Evolutionary conservation across 2,113 vertebrate genomes (phyloP).

Genomic region (Choloepus hoffmanni): DNA sequence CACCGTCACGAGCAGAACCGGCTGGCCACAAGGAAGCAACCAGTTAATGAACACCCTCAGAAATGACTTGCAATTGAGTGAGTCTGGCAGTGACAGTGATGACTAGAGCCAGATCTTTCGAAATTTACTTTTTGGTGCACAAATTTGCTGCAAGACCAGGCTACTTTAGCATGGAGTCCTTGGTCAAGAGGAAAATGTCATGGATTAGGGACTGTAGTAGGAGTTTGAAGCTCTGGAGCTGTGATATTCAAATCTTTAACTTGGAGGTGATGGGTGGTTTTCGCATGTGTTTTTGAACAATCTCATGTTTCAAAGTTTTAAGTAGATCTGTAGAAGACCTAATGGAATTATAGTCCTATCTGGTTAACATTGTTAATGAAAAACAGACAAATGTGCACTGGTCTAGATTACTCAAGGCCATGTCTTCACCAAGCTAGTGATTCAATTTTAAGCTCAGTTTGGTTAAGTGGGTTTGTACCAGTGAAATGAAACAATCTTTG

Average conservation of each 20-base stretch:
- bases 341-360: constrained; percentile 72
- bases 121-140: constrained; percentile 69
- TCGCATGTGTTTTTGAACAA: constrained; percentile 84
- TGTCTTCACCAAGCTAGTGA: not conserved
- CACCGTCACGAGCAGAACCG: constrained; percentile 90
- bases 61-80: constrained; percentile 97
- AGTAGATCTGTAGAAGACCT: constrained; percentile 82
- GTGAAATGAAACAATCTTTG: constrained; percentile 33
- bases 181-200: constrained; percentile 61
- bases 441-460: not conserved
- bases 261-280: constrained; percentile 79
- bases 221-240: not conserved
- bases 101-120: constrained; percentile 87
- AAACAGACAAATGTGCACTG: not conserved
- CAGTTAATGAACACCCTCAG: constrained; percentile 97
- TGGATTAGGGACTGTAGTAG: not conserved
- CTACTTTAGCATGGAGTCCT: constrained; percentile 71
- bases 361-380: constrained; percentile 61
- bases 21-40: constrained; percentile 92
- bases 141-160: constrained; percentile 66
- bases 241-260: constrained; percentile 53
- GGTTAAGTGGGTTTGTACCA: not conserved
- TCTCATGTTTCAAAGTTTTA: constrained; percentile 79
- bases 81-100: constrained; percentile 99
- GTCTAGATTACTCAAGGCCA: not conserved